Base-by-base conservation (phyloP, 2,797 vertebrate genomes). In the Danio choprae region DNA sequence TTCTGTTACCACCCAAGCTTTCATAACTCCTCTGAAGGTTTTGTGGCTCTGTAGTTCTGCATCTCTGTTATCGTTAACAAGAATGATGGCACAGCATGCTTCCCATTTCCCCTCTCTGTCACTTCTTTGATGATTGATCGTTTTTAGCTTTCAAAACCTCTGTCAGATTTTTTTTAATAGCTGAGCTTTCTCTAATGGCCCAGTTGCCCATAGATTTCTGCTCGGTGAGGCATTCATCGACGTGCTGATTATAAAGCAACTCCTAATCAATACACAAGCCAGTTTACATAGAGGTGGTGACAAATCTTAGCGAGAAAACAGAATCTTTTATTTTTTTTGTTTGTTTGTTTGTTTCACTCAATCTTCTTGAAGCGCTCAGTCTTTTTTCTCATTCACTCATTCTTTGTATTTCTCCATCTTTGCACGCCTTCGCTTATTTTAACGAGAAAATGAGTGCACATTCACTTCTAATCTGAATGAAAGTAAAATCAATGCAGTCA, bases 401-500 rank as follows among this genome's bases (percentile, higher is more conserved):
- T 60, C 22, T 65, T 38, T 80, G 50, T 67, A 43, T 72, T 79
- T 76, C 13, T 20, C 46, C 22, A 43, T 69, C 43, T 68, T 71
- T 46, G 29, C 56, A 55, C 9, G 6, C 41, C n/a, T 53, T 11
- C 53, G 10, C 46, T 40, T 60, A 82, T 82, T 84, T 85, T 89
- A 90, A 87, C 73, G 78, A 88, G 84, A 85, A 88, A 88, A 89
- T 78, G 80, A 88, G 85, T 86, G 67, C 74, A 72, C 40, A 72
- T 79, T 79, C 81, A 84, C 76, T 84, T 84, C 87, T 48, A 80
- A 89, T 92, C 91, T 89, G 85, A 92, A 90, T 88, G 89, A 88
- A 89, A 87, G 79, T 50, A 2, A 9, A 85, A 89, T 92, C 91
- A 91, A 92, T 91, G 80, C 84, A 87, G 82, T 84, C 83, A 85